Evolutionary conservation across 2,888 invertebrate species (phyloP), one percentile per base, ranked within the genome.

Genomic region (Spilarctia lutea): DNA sequence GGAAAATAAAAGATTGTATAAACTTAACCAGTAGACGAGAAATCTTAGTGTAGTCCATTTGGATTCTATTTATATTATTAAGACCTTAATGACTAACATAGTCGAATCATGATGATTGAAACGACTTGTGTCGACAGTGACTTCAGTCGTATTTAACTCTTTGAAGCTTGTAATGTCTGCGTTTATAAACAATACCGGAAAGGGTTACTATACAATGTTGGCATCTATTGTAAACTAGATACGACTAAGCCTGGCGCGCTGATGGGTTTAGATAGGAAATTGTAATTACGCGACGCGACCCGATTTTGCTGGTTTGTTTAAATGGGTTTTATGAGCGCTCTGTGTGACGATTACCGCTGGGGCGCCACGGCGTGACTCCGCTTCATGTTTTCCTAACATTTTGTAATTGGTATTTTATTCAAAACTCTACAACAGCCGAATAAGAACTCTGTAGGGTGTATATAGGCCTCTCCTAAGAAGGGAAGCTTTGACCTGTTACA

Each of bases 261-360:
- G 27, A 60, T 60, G 13, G 13, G 27, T 27, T 27, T 60, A 3
- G 56, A n/a, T 60, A n/a, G 56, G 56, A n/a, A n/a, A 60, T 52
- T 60, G 56, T 60, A 60, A 60, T 60, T 60, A 60, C 13, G 56
- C 27, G 27, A 60, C n/a, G 27, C 56, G 56, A 13, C n/a, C 56
- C 56, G 27, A 60, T 27, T 27, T n/a, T 27, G 13, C n/a, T 4
- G 56, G 56, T 60, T 60, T 60, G 27, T 60, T n/a, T 27, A 60
- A 60, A 60, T 27, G 56, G 27, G 56, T 60, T 60, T 60, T 60
- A 60, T 27, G 56, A 60, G 56, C 56, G 56, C 56, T 56, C 56
- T 13, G 27, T 60, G 27, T 27, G 27, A 60, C 27, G 56, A n/a
- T 60, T 60, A 52, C 24, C 8, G 24, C 20, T 20, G 48, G 48